Percentiles rank a stretch among this genome's conserved stretches.
Evolutionary conservation across 2,113 vertebrate genomes (phyloP).

Genomic region (Pygoscelis adeliae): DNA sequence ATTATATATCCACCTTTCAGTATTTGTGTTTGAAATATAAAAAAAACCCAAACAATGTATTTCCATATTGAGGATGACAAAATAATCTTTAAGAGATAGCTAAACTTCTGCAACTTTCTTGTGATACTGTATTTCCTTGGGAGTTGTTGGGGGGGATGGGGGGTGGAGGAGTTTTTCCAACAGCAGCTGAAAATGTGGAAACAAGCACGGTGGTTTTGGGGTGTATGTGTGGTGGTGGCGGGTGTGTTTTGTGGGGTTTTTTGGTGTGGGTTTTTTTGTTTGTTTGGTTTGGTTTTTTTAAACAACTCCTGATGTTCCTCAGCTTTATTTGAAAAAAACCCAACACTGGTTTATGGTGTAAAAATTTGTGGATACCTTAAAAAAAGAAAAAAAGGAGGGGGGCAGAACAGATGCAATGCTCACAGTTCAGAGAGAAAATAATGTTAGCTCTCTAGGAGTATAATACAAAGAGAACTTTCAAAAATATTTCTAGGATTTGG

Average conservation of each 20-base stretch:
- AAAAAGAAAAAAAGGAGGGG: not conserved
- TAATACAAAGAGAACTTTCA: not conserved
- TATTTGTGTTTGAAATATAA: not conserved
- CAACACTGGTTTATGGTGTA: not conserved
- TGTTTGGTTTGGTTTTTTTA: not conserved
- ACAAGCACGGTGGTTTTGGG: not conserved
- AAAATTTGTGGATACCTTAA: not conserved
- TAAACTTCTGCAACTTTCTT: not conserved
- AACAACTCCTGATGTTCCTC: not conserved
- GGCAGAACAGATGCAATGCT: not conserved
- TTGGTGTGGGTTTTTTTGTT: too few species aligned
- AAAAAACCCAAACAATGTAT: not conserved
- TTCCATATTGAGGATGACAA: not conserved
- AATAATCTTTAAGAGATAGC: not conserved
- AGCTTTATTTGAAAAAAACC: not conserved
- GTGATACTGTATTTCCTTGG: not conserved
- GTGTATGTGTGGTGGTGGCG: rapidly evolving
- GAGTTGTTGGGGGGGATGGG: not conserved
- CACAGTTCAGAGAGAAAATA: not conserved
- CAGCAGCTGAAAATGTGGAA: not conserved
- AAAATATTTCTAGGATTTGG: not conserved
- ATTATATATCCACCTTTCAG: not conserved
- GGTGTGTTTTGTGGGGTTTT: rapidly evolving
- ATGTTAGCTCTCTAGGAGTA: not conserved
- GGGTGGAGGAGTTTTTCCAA: not conserved